Conservation (phyloP, 2,113 vertebrate species). For the Siniperca knerii region DNA sequence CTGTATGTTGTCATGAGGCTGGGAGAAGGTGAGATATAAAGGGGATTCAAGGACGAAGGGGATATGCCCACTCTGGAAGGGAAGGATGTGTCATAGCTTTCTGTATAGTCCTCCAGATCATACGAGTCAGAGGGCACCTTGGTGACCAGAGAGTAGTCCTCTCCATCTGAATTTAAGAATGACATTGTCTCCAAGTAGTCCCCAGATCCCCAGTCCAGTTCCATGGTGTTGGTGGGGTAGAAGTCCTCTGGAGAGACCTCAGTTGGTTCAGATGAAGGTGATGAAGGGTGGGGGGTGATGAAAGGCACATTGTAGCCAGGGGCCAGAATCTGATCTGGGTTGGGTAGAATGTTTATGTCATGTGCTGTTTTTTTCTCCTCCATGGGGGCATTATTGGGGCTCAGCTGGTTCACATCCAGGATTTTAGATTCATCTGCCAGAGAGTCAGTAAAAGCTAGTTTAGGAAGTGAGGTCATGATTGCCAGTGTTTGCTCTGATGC, state of each 20-base stretch:
- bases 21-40: slow-evolving; percentile 42
- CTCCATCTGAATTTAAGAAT: slow-evolving; percentile 74
- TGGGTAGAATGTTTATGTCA: slow-evolving; percentile 40
- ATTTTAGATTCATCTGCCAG: slow-evolving; percentile 33
- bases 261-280: slow-evolving; percentile 78
- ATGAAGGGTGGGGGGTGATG: slow-evolving; percentile 71
- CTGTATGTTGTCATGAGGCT: slow-evolving; percentile 57
- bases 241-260: slow-evolving; percentile 78
- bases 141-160: slow-evolving; percentile 77
- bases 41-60: slow-evolving; percentile 80
- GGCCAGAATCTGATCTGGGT: slow-evolving; percentile 62
- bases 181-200: slow-evolving; percentile 89
- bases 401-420: slow-evolving; percentile 51
- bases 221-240: slow-evolving; percentile 81
- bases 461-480: slow-evolving; percentile 35
- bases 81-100: slow-evolving; percentile 89
- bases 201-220: slow-evolving; percentile 89
- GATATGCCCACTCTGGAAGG: slow-evolving; percentile 87
- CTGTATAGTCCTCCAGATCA: slow-evolving; percentile 87
- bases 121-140: slow-evolving; percentile 81
- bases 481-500: slow-evolving; percentile 21
- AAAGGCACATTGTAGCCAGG: slow-evolving; percentile 82
- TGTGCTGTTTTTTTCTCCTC: slow-evolving; percentile 47
- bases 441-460: slow-evolving; percentile 34
- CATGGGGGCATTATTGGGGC: slow-evolving; percentile 44